phyloP scores from a whole-genome alignment of 2,113 vertebrate species.

The Calyptommatus sinebrachiatus region DNA sequence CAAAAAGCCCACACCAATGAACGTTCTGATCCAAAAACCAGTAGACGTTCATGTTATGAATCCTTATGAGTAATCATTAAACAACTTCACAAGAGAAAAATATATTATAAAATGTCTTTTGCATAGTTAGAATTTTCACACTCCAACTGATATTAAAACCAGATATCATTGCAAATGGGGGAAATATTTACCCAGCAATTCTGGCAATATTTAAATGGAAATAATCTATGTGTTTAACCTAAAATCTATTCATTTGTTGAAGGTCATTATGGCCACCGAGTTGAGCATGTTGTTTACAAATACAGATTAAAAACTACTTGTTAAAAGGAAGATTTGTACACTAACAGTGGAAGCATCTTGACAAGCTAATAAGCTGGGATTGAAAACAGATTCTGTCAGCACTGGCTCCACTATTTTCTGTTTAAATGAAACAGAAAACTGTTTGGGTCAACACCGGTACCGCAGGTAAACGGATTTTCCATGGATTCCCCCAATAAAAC shows the following conservation, averaged over 20 bases:
- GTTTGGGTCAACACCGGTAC: no score
- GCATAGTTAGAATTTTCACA: background rate
- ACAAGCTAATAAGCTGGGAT: background rate
- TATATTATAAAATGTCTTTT: background rate
- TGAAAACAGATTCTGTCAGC: no score
- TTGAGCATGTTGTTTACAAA: background rate
- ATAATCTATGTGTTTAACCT: background rate
- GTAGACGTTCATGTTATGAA: background rate
- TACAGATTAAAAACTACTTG: background rate
- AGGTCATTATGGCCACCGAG: background rate
- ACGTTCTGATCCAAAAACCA: background rate
- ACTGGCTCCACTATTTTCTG: no score
- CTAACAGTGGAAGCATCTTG: background rate
- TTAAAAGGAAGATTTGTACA: background rate
- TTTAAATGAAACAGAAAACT: no score
- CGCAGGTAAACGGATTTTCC: no score
- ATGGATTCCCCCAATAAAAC: no score
- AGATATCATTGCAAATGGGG: background rate
- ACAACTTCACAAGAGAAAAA: background rate
- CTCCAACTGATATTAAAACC: background rate
- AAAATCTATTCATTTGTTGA: background rate
- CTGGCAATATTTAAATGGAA: background rate
- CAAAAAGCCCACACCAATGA: no score
- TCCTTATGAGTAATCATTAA: background rate
- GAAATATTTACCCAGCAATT: background rate